A percentile compares a stretch with the other conserved stretches of the same genome.
phyloP scores from a whole-genome alignment of 92 coral and sea anemone genomes.

The Phenganax marumi region DNA sequence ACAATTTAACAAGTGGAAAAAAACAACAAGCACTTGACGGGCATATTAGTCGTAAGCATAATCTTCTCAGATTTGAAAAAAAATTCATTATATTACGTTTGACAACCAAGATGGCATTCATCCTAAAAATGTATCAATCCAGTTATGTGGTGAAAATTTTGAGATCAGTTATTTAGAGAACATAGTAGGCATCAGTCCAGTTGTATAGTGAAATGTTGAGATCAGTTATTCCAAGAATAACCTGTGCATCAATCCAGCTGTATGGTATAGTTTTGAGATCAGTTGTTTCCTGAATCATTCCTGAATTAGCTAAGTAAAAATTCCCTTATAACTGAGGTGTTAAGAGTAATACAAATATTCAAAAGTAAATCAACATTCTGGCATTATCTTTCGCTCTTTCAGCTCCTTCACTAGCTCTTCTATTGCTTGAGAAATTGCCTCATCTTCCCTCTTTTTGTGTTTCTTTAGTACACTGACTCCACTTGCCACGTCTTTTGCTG shows the following conservation, averaged over 20 bases:
- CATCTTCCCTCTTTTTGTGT: conserved; percentile 22
- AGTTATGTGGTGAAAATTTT: too few relatives aligned
- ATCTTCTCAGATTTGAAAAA: background rate
- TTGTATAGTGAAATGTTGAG: too few relatives aligned
- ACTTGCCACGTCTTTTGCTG: conserved; percentile 53
- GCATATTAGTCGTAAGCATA: background rate
- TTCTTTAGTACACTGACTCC: conserved; percentile 21
- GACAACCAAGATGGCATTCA: too few relatives aligned
- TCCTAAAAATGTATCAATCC: too few relatives aligned
- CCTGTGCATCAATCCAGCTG: too few relatives aligned
- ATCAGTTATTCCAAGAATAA: too few relatives aligned
- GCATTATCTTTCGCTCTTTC: conserved; percentile 25
- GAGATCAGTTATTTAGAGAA: too few relatives aligned
- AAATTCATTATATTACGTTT: background rate
- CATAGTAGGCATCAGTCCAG: too few relatives aligned
- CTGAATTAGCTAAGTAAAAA: too few relatives aligned
- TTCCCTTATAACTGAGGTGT: background rate
- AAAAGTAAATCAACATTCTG: background rate
- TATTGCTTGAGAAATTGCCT: conserved; percentile 44
- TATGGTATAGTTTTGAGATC: too few relatives aligned
- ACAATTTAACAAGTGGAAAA: conserved; percentile 69
- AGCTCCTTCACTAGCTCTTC: conserved; percentile 46
- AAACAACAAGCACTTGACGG: conserved; percentile 43
- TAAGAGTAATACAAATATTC: background rate
- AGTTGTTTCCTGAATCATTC: too few relatives aligned